These are phyloP conservation scores for Aphrophora alni DNA, from an alignment of 2,888 invertebrate species.

Conservation along the genomic window DNA sequence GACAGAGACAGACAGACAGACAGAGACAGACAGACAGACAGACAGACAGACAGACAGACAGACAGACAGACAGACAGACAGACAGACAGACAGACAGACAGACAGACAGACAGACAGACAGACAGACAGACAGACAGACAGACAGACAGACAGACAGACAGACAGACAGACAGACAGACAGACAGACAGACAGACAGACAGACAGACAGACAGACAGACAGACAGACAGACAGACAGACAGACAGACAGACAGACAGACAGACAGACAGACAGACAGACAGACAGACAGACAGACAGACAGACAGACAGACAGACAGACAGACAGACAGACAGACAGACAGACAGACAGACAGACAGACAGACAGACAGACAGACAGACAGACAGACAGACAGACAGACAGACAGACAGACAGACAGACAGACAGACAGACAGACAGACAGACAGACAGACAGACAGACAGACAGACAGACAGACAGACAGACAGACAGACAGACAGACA, in stretches of 20 bases:
- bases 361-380: too few species aligned
- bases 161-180: constrained; percentile 28
- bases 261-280: constrained; percentile 19
- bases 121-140: constrained; percentile 32
- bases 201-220: too few species aligned
- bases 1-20: constrained; percentile 31
- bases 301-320: constrained; percentile 32
- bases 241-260: not conserved
- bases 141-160: constrained; percentile 32
- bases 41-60: too few species aligned
- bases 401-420: too few species aligned
- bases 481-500: too few species aligned
- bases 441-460: too few species aligned
- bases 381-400: too few species aligned
- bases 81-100: constrained; percentile 24
- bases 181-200: not conserved
- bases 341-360: not conserved
- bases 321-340: constrained; percentile 28
- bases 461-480: too few species aligned
- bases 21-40: too few species aligned
- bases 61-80: too few species aligned
- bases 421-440: too few species aligned
- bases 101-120: constrained; percentile 22
- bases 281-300: constrained; percentile 34
- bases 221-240: too few species aligned